Evolutionary conservation across 2,888 invertebrate species (phyloP), one percentile per base, ranked within the genome.

Genomic region (Formica aserva): DNA sequence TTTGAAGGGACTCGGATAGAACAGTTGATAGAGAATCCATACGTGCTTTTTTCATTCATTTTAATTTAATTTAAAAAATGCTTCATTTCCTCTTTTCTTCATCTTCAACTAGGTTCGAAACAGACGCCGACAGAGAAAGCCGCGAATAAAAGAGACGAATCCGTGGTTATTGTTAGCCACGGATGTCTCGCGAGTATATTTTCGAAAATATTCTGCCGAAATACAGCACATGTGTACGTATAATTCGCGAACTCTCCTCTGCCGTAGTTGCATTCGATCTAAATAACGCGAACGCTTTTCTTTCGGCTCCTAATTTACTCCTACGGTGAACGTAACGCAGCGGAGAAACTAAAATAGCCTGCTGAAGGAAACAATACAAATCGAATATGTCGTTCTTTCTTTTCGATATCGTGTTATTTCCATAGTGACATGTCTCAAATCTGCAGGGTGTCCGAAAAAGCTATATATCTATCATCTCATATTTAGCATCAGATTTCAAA

Each of bases 1-100:
- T 26, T 72, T 18, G 38, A 71, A 71, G 32, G 55, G 26, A 38
- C 3, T 45, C 11, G n/a, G 32, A 9, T 1, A 41, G 26, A 11
- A 38, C 35, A 11, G 15, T 11, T 71, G 66, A 65, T 3, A 15
- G 1, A 76, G 13, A 71, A 80, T 3, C 9, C n/a, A 80, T 3
- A 11, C 41, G 26, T 67, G 60, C 26, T 77, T 52, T 52, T 52
- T 90, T 90, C 82, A 69, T 88, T 89, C 85, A 80, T 90, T 83
- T 88, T 65, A 35, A 67, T 90, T 90, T 90, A 90, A 89, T 89
- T 90, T 88, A 87, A 90, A 90, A 90, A 90, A 90, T 88, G 90
- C 84, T 88, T 89, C 75, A 83, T 90, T 88, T 83, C 84, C 78
- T 88, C 65, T 78, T 82, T 77, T 75, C 26, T 66, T 80, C 67